These are phyloP conservation scores for Drosophila subsilvestris DNA, from an alignment of 2,888 invertebrate genomes.

Conservation along the genomic window DNA sequence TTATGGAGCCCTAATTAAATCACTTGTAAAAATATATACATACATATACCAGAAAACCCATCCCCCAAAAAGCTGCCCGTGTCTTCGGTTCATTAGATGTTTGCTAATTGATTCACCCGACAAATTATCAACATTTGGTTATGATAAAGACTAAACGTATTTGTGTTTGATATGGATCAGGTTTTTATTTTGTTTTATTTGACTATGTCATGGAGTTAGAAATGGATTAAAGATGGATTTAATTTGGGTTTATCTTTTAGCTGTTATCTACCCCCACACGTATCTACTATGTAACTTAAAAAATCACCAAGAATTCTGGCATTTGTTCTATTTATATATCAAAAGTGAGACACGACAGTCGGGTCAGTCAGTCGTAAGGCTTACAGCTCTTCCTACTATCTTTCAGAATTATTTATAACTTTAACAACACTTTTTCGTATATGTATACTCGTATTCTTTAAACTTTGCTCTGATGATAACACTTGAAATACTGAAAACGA, in stretches of 20 bases:
- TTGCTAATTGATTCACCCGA: constrained; percentile 60
- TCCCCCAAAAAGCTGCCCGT: constrained; percentile 21
- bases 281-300: neutral
- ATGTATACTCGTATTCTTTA: constrained; percentile 10
- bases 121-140: constrained; percentile 21
- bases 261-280: neutral
- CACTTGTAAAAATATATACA: constrained; percentile 38
- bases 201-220: too few species aligned
- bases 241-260: neutral
- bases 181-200: neutral
- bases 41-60: neutral
- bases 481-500: constrained; percentile 21
- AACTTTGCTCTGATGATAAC: constrained; percentile 31
- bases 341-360: neutral
- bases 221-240: neutral
- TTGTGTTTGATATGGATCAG: neutral
- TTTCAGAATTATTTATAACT: constrained; percentile 30
- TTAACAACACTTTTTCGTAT: constrained; percentile 22
- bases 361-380: neutral
- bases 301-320: neutral
- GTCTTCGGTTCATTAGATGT: constrained; percentile 50
- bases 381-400: constrained; percentile 18
- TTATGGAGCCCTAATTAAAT: constrained; percentile 56
- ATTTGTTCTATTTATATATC: neutral
- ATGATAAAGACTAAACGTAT: constrained; percentile 10